Conservation (phyloP, 2,888 invertebrate species). For the Erebia ligea region DNA sequence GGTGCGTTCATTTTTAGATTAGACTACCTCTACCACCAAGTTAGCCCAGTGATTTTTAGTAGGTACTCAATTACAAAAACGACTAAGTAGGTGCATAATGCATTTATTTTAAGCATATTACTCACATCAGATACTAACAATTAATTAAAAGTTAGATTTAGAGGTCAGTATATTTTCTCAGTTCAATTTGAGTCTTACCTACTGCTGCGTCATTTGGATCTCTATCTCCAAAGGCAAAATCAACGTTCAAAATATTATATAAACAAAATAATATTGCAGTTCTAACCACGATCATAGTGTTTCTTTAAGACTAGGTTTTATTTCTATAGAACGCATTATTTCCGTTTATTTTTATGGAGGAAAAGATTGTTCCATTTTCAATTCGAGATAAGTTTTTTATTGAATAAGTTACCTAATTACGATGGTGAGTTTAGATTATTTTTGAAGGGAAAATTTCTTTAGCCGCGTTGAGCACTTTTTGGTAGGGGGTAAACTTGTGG, state of each 20-base stretch:
- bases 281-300: neutral
- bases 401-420: neutral
- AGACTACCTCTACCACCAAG: no score
- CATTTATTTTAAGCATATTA: no score
- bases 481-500: no score
- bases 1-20: no score
- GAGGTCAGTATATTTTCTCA: no score
- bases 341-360: neutral
- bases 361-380: slow-evolving; percentile 3
- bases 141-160: no score
- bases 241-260: neutral
- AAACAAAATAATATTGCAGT: slow-evolving; percentile 6
- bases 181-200: slow-evolving; percentile 26
- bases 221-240: neutral
- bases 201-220: slow-evolving; percentile 28
- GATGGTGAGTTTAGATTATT: neutral
- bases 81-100: no score
- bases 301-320: slow-evolving; percentile 19
- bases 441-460: no score
- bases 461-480: no score
- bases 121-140: no score
- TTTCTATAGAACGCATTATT: neutral
- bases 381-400: slow-evolving; percentile 7
- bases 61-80: no score
- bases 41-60: no score